A percentile compares a stretch with the other conserved stretches of the same genome.
Evolutionary conservation across 2,113 vertebrate genomes (phyloP).

Genomic region (Pandion haliaetus): DNA sequence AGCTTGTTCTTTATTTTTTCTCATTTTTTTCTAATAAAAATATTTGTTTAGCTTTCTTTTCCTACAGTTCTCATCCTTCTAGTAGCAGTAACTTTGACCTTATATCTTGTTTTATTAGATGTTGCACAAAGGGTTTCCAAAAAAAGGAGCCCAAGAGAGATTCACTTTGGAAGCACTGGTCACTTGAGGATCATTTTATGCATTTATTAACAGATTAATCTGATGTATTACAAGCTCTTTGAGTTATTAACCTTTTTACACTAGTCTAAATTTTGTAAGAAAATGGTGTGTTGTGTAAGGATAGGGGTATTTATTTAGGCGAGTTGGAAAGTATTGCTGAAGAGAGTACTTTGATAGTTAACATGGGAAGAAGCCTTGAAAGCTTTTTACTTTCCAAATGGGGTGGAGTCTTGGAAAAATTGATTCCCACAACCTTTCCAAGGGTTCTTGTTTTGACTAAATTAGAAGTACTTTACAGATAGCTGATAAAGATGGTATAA

Average conservation of each 20-base stretch:
- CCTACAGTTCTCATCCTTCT: not conserved
- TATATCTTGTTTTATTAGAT: not conserved
- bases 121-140: not conserved
- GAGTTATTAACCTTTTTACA: not conserved
- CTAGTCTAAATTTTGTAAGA: not conserved
- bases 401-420: not conserved
- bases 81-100: not conserved
- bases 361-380: not conserved
- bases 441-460: not conserved
- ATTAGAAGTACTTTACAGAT: not conserved
- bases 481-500: not conserved
- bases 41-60: not conserved
- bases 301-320: not conserved
- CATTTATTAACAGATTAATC: not conserved
- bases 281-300: fast-evolving
- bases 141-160: not conserved
- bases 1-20: not conserved
- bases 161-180: fast-evolving
- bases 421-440: not conserved
- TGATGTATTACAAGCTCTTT: fast-evolving
- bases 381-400: not conserved
- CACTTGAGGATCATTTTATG: not conserved
- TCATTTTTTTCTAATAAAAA: not conserved
- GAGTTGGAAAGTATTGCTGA: not conserved
- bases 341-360: not conserved